Conservation (phyloP, 1,140 invertebrate genomes). For the Drosophila bipectinata region DNA sequence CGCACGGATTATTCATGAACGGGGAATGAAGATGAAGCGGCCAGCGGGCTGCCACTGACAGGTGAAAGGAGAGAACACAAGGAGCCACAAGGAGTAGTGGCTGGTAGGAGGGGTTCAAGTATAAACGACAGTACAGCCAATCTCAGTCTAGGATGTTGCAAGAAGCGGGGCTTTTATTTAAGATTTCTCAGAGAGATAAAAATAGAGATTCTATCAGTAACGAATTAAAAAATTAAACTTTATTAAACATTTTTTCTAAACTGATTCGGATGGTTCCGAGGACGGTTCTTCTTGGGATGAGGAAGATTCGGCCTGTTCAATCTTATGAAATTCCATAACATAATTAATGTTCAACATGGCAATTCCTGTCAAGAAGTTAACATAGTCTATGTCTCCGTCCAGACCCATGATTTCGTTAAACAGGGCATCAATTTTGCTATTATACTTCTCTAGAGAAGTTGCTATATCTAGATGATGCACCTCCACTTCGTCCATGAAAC, state of each 20-base stretch:
- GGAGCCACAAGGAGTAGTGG: conserved; percentile 17
- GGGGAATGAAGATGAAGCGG: conserved; percentile 69
- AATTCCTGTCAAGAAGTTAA: conserved; percentile 22
- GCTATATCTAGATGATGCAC: conserved; percentile 29
- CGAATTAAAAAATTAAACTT: too few species aligned
- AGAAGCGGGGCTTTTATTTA: conserved; percentile 18
- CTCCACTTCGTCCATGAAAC: conserved; percentile 42
- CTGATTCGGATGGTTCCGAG: too few species aligned
- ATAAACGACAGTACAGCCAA: conserved; percentile 1
- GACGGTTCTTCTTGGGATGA: neutral
- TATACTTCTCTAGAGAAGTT: conserved; percentile 27
- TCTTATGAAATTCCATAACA: conserved; percentile 20
- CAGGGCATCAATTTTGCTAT: conserved; percentile 32
- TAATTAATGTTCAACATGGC: conserved; percentile 33
- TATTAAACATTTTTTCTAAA: too few species aligned
- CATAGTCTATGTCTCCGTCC: conserved; percentile 44
- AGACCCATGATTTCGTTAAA: conserved; percentile 34
- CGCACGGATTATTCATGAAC: conserved; percentile 77
- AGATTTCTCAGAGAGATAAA: neutral
- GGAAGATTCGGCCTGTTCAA: neutral
- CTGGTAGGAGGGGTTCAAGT: conserved; percentile 11
- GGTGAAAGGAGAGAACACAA: conserved; percentile 16
- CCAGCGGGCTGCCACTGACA: conserved; percentile 42
- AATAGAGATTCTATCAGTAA: neutral
- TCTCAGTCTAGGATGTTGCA: neutral